Conservation (phyloP, 2,113 vertebrate species). For the Tachycineta bicolor region DNA sequence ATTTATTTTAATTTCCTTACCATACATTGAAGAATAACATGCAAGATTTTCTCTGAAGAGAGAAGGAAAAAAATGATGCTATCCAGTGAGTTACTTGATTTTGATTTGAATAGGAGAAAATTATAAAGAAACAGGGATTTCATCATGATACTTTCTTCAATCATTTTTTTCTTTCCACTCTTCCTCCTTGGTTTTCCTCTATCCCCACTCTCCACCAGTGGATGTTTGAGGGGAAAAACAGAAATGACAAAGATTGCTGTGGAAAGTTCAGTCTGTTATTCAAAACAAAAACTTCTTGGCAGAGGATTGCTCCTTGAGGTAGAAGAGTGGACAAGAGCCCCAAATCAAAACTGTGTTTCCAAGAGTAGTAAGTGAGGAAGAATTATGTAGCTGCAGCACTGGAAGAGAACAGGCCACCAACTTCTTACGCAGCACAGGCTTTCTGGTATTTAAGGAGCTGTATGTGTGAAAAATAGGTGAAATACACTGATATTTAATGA, state of each 20-base stretch:
- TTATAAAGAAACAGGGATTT: background rate
- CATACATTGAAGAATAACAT: background rate
- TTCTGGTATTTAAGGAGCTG: background rate
- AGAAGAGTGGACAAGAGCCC: background rate
- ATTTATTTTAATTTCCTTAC: background rate
- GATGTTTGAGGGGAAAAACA: background rate
- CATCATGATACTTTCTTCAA: background rate
- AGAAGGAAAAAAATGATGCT: background rate
- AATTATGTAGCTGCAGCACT: background rate
- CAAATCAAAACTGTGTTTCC: constrained; percentile 12
- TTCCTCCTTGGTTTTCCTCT: background rate
- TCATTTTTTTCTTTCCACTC: background rate
- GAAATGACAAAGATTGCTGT: constrained; percentile 2
- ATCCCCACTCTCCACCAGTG: rapidly evolving
- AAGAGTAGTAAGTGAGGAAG: background rate
- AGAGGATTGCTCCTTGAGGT: background rate
- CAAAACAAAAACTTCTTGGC: constrained; percentile 13
- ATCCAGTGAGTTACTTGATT: background rate
- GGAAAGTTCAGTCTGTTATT: constrained; percentile 15
- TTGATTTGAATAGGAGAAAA: background rate
- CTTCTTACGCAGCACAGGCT: background rate
- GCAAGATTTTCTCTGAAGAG: background rate
- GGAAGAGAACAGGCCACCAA: background rate
- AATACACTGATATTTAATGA: background rate
- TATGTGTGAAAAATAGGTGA: background rate